Base-by-base conservation (phyloP, 2,113 vertebrate genomes). In the Eurystomus gularis region DNA sequence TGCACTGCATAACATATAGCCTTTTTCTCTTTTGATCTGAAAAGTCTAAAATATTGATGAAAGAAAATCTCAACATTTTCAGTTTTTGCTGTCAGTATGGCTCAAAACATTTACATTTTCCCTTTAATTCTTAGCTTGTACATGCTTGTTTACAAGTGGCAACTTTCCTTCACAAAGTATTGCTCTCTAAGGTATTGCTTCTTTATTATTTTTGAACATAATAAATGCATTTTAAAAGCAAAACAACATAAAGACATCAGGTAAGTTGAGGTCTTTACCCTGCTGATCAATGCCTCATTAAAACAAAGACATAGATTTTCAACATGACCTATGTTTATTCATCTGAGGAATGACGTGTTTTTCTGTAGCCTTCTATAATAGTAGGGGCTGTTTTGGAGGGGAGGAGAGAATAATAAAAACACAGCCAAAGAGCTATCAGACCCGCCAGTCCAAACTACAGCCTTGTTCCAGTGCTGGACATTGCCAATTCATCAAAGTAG, bases 381-480 rank as follows among this genome's bases (percentile, higher is more conserved):
- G 65, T 13, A 90, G 66, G 83, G 39, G 52, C 16, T 94, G 18
- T 62, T 93, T 48, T 40, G n/a, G 31, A 91, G 94, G 26, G 55
- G 57, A 79, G 52, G 17, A 81, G 57, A 93, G 17, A 83, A 88
- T 46, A 94, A 92, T 44, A 92, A 86, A 92, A 94, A 75, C 9
- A 83, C 13, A 86, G 82, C 76, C 72, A 85, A 86, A 87, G 66
- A 95, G 71, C 54, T 90, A 73, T 61, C 69, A 54, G 82, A 83
- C 57, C 39, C 61, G 92, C 72, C 72, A 94, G 48, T 92, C 66
- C 62, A 91, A 97, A 85, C 78, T 70, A 62, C 29, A 80, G 70
- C 35, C 69, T 90, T 82, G 40, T 72, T 89, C 60, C 72, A 95
- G 23, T 1, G 6, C 42, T 88, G 49, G 65, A 86, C 58, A 66